Evolutionary conservation across 2,113 vertebrate species (phyloP).

Genomic region (Accipiter virgatus): DNA sequence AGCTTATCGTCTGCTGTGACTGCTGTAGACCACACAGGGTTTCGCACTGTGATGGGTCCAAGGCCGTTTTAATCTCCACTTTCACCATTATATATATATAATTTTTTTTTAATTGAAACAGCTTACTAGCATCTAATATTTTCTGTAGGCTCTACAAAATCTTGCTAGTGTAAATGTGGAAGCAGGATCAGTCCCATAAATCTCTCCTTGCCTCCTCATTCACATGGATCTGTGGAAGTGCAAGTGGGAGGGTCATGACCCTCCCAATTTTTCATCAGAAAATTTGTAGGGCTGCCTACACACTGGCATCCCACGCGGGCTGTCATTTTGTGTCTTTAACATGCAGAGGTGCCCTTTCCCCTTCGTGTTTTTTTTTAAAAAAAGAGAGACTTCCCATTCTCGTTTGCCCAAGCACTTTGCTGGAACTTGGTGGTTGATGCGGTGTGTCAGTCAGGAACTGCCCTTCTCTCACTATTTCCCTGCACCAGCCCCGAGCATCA

Average conservation of each 20-base stretch:
- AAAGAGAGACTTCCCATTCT: background rate
- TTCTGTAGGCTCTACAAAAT: background rate
- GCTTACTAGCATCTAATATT: background rate
- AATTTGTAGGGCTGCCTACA: slow-evolving; percentile 59
- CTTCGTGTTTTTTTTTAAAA: slow-evolving; percentile 41
- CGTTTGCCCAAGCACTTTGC: background rate
- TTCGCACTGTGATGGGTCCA: background rate
- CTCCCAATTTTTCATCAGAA: slow-evolving; percentile 18
- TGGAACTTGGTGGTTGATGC: background rate
- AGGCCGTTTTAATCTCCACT: background rate
- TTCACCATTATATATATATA: background rate
- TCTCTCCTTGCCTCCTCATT: background rate
- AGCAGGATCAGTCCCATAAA: background rate
- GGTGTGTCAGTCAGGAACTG: background rate
- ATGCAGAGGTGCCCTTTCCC: slow-evolving; percentile 24
- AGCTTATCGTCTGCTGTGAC: background rate
- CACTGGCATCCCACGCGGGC: slow-evolving; percentile 17
- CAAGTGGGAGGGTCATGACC: slow-evolving; percentile 55
- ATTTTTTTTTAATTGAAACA: background rate
- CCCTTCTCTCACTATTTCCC: too few species aligned
- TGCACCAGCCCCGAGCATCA: background rate
- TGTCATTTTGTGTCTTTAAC: slow-evolving; percentile 9
- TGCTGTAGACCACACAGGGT: background rate
- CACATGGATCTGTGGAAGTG: background rate
- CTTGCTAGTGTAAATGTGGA: background rate